Base-by-base conservation (phyloP, 2,888 invertebrate species). In the Criorhina ranunculi region DNA sequence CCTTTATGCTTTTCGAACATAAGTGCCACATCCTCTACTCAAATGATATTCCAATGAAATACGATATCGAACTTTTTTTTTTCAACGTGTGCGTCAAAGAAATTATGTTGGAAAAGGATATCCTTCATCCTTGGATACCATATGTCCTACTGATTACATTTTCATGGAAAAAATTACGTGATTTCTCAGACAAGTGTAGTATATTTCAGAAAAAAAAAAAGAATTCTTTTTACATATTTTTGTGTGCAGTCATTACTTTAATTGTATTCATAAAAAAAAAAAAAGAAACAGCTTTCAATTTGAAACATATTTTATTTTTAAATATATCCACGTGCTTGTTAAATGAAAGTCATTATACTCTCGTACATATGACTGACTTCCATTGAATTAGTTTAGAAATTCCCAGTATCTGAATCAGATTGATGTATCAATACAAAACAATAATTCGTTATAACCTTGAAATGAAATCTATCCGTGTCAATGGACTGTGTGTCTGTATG, bases 361-460 rank as follows among this genome's bases (percentile, higher is more conserved):
- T n/a, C n/a, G n/a, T n/a, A n/a, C n/a, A n/a, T 24, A 24, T 24
- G 24, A 24, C 24, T 4, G 24, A 4, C 24, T 24, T 33, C 17
- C 15, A 42, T 15, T 60, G 4, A 44, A 17, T 17, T 33, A 3
- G 12, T 35, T 49, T 49, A 49, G 49, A 49, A 49, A 49, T 17
- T 33, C 19, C 3, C n/a, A n/a, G 17, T 46, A 17, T 37, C n/a
- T 7, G 1, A 24, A 37, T 37, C 64, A 24, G 19, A 64, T 24
- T 64, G 19, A 64, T 9, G 17, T n/a, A n/a, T 24, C 66, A 24
- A 31, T n/a, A n/a, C 29, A 24, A 15, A 66, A 29, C 44, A 46
- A 0, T 37, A 66, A 44, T 55, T 24, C 31, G 44, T 24, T 17
- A 19, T 35, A 62, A 73, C 62, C 73, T 73, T 73, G 62, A 73